Percentiles rank a stretch among this genome's conserved stretches.
phyloP scores from a whole-genome alignment of 1,140 invertebrate species.

The Cataglyphis hispanica region DNA sequence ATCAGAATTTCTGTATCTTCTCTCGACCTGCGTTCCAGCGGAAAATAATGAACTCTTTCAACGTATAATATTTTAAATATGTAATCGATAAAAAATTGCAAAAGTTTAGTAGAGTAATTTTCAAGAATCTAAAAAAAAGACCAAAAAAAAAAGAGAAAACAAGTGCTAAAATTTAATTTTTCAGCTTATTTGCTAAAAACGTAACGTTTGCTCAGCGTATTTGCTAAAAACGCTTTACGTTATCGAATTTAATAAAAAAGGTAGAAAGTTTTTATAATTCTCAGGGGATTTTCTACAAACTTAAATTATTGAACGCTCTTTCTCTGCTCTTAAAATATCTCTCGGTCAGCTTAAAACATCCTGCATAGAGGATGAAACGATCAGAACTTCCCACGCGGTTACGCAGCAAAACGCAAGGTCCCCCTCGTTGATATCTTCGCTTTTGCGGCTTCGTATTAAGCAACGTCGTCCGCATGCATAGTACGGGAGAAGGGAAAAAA shows the following conservation, averaged over 20 bases:
- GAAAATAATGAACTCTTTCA: background rate
- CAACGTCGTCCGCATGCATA: background rate
- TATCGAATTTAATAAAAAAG: background rate
- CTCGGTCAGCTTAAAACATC: background rate
- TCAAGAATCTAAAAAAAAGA: background rate
- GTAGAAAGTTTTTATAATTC: background rate
- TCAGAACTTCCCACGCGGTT: constrained; percentile 25
- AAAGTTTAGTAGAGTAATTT: background rate
- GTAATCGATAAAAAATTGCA: background rate
- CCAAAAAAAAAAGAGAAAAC: no score
- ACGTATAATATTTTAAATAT: background rate
- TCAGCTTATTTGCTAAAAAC: background rate
- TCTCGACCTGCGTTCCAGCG: background rate
- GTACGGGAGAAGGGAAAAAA: constrained; percentile 34
- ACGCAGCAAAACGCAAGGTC: constrained; percentile 42
- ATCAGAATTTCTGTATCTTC: background rate
- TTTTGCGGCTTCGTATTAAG: constrained; percentile 26
- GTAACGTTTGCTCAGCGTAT: no score
- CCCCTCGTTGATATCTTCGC: background rate
- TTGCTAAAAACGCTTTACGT: background rate
- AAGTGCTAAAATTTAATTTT: background rate
- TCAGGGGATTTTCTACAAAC: background rate
- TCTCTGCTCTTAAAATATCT: background rate
- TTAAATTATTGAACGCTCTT: background rate
- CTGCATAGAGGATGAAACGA: background rate